Base-by-base conservation (phyloP, 1,140 invertebrate species). In the Pemphigus obesinymphae region DNA sequence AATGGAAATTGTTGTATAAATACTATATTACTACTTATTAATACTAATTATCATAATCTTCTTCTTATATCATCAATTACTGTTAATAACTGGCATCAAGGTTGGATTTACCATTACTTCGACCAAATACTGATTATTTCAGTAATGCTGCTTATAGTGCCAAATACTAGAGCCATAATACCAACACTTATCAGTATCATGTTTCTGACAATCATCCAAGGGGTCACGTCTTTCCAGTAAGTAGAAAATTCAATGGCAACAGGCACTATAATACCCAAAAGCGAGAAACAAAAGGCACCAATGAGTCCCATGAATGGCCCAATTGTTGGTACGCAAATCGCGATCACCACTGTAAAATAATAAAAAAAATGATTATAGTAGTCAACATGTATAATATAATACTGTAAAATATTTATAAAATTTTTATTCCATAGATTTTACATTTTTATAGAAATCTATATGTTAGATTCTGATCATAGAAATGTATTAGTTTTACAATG, bases 221-320 rank as follows among this genome's bases (percentile, higher is more conserved):
- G 89, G 5, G 87, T 87, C 15, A 84, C 83, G 75, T 90, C 89
- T 26, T 94, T 91, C 92, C 92, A 94, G 84, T 90, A 93, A 0
- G 92, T 93, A 17, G 96, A 88, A 7, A 94, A 90, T 88, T 98
- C 95, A 43, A 98, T 93, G 50, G 96, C 87, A 0, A 95, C 94
- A 13, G 97, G 97, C 82, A 97, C 92, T 29, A 99, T 92, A 2
- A 99, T 90, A 29, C 97, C 96, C 13, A 99, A 90, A 83, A 97
- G 92, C n/a, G 95, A 96, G 86, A 97, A 97, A 85, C 95, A 96
- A 85, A 98, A 92, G 11, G 97, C 96, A 82, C 97, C 97, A 83
- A 99, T 96, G 31, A 98, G 89, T 15, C 94, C 93, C 85, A 99
- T 96, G 85, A 99, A 94, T 0, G 97, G 92, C 66, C 92, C 93